A percentile compares a stretch with the other conserved stretches of the same genome.
These are phyloP conservation scores for Apus apus DNA, from an alignment of 2,113 vertebrate species.

Conservation along the genomic window DNA sequence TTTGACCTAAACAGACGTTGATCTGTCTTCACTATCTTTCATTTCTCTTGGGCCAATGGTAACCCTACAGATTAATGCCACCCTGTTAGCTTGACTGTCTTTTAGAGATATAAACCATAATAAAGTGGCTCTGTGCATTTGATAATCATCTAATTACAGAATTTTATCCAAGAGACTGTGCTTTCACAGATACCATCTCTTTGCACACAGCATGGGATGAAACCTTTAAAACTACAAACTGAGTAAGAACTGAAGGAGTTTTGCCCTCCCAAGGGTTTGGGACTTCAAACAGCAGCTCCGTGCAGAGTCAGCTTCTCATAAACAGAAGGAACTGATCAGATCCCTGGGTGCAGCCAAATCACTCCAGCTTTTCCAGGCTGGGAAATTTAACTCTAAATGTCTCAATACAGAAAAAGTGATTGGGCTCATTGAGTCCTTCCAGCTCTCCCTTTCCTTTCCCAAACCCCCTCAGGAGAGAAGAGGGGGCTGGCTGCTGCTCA, in stretches of 20 bases:
- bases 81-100: background rate
- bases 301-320: background rate
- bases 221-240: background rate
- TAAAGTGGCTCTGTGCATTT: background rate
- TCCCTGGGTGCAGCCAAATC: background rate
- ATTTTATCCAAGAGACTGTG: background rate
- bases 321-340: background rate
- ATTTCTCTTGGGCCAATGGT: slow-evolving; percentile 16
- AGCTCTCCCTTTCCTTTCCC: background rate
- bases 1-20: slow-evolving; percentile 57
- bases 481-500: background rate
- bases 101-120: background rate
- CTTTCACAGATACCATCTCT: background rate
- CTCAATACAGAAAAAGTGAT: background rate
- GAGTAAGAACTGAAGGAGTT: background rate
- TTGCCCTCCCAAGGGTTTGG: background rate
- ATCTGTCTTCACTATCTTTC: slow-evolving; percentile 14
- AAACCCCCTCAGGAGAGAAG: rapidly evolving
- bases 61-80: background rate
- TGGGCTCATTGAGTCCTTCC: background rate
- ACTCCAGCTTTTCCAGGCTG: background rate
- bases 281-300: background rate
- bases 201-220: background rate
- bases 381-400: background rate
- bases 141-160: slow-evolving; percentile 15